These are phyloP conservation scores for Tenthredo notha DNA, from an alignment of 2,888 invertebrate species.

Conservation along the genomic window DNA sequence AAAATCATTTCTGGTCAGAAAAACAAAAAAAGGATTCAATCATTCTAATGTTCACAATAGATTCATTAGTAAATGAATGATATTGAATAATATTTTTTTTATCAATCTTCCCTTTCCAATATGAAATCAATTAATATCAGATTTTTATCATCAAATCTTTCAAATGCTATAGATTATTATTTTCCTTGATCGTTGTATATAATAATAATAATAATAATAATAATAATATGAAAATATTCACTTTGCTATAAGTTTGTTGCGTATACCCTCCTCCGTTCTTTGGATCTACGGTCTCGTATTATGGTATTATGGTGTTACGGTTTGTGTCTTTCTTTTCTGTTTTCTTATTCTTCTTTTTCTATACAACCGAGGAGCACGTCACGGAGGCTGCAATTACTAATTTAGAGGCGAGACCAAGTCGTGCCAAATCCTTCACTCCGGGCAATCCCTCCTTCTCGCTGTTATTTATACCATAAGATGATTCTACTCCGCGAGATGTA, in stretches of 20 bases:
- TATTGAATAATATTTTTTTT: too few relatives aligned
- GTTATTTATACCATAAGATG: constrained; percentile 59
- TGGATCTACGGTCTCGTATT: neutral
- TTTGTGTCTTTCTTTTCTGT: constrained; percentile 5
- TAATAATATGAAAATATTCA: neutral
- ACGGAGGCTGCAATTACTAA: constrained; percentile 77
- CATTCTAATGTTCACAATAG: too few relatives aligned
- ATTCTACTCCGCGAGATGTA: neutral
- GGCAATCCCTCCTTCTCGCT: constrained; percentile 68
- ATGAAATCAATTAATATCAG: neutral
- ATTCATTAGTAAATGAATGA: too few relatives aligned
- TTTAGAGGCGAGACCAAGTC: constrained; percentile 77
- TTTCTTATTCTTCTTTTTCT: constrained; percentile 58
- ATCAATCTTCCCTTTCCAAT: too few relatives aligned
- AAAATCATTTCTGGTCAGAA: neutral
- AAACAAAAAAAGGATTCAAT: neutral
- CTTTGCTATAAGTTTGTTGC: neutral
- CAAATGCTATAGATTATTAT: neutral
- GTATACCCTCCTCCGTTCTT: neutral
- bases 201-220: too few relatives aligned
- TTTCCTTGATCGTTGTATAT: neutral
- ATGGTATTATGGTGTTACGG: constrained; percentile 43
- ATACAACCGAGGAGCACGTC: constrained; percentile 71
- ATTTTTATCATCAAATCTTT: neutral
- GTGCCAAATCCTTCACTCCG: constrained; percentile 73